Conservation (phyloP, 2,113 vertebrate species). For the Rhinolophus sinicus region DNA sequence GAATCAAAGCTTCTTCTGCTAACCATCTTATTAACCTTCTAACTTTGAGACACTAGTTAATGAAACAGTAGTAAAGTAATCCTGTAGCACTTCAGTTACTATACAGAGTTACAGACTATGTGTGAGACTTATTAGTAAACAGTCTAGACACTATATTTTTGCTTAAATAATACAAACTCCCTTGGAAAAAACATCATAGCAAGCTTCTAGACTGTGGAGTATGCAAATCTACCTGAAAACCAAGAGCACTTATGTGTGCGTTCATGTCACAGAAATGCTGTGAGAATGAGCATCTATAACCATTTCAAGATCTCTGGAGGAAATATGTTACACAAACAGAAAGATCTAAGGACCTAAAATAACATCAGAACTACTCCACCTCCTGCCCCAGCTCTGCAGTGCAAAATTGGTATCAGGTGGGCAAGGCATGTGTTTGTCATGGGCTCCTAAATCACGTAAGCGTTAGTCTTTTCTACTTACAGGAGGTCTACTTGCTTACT, state of each 20-base stretch:
- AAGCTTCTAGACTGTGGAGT: neutral
- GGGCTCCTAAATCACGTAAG: neutral
- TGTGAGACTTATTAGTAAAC: neutral
- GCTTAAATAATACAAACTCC: neutral
- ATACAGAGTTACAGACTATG: neutral
- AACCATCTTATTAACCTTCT: neutral
- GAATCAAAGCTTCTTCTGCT: neutral
- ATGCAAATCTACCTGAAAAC: neutral
- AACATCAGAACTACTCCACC: neutral
- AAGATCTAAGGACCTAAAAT: neutral
- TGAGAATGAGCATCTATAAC: neutral
- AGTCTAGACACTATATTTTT: neutral
- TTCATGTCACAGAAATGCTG: neutral
- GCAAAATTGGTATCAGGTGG: neutral
- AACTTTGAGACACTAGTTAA: neutral
- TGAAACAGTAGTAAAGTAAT: neutral
- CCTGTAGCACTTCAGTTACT: neutral
- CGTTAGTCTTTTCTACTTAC: neutral
- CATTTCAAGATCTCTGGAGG: neutral
- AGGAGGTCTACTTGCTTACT: neutral
- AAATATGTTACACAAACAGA: neutral
- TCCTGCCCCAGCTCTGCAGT: neutral
- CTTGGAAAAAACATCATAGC: neutral
- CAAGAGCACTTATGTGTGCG: neutral
- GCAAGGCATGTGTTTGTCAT: neutral